Base-by-base conservation (phyloP, 2,113 vertebrate genomes). In the Zosterops hypoxanthus region DNA sequence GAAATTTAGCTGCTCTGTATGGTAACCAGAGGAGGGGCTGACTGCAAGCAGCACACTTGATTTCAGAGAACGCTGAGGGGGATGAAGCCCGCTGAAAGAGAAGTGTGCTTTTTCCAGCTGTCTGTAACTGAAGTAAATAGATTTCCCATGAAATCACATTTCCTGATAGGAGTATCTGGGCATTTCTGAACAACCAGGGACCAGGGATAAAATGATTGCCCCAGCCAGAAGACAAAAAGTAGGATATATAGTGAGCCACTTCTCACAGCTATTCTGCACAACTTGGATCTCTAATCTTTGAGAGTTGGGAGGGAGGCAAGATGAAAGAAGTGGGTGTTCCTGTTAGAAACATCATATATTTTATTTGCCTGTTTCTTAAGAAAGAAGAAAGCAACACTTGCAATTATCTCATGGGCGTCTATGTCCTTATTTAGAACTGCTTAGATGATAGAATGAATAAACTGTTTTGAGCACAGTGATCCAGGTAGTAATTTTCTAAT, bases 381-480 rank as follows among this genome's bases (percentile, higher is more conserved):
- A 90, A 86, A 89, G 86, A 82, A 25, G 63, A 82, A 20, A 34
- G 60, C 68, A 76, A 23, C 16, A 70, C 83, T 93, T 96, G 82
- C 69, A 72, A 23, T 95, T 88, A 64, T 60, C 44, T 81, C 55
- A 39, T 88, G 90, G 86, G 86, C 44, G 56, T 82, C 66, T 69
- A 50, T 82, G 76, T 95, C 70, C 70, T 73, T 86, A 64, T 71
- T 87, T 84, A 87, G 50, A 96, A 94, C 70, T 81, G 77, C 82
- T 94, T 80, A 20, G 86, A 57, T 79, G 85, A 83, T 55, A 94
- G 92, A 95, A 96, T 56, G 82, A 93, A 96, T 95, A 93, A 96
- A 87, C 36, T 46, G 52, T 85, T 97, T 95, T 86, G 73, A 94
- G 60, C 81, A 53, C 46, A 71, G 66, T 56, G 75, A 70, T 69